Base-by-base conservation (phyloP, 2,113 vertebrate species). In the Sylvilagus bachmani region DNA sequence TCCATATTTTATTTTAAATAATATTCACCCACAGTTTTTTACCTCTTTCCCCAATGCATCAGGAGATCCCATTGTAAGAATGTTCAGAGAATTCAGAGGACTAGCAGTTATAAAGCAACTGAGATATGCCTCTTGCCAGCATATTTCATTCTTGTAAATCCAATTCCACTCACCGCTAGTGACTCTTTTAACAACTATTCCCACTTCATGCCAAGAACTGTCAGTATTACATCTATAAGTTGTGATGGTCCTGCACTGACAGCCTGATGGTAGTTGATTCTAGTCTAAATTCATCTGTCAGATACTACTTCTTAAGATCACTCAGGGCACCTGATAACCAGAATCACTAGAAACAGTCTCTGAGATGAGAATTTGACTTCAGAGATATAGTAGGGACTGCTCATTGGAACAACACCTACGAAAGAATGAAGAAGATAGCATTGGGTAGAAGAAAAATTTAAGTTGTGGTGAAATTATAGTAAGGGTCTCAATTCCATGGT, bases 361-460 rank as follows among this genome's bases (percentile, higher is more conserved):
- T 95, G 69, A 89, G n/a, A 71, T 77, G 36, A 10, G 83, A 38
- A 69, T 78, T 78, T 82, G 25, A 29, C n/a, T 80, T 80, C 55
- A 64, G 22, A 31, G 2, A 19, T 70, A 25, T 70, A n/a, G 38
- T 78, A 70, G 89, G 38, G 25, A 27, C 10, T 64, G 7, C 25
- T 70, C 12, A 21, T 44, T 78, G 53, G 51, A 78, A 61, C 10
- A 77, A 62, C 16, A 73, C 13, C 16, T 64, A 17, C 49, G n/a
- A 86, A 89, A 67, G n/a, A 83, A 19, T n/a, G 21, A 92, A 14
- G 69, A 21, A 13, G 53, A 19, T 36, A 75, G 55, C 38, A 86
- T 4, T 69, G 17, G 4, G 6, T 69, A 61, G 33, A 82, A 33
- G 27, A 19, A 70, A n/a, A 55, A 70, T 9, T 70, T 36, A n/a